Evolutionary conservation across 2,113 vertebrate species (phyloP).

Genomic region (Pholis gunnellus): DNA sequence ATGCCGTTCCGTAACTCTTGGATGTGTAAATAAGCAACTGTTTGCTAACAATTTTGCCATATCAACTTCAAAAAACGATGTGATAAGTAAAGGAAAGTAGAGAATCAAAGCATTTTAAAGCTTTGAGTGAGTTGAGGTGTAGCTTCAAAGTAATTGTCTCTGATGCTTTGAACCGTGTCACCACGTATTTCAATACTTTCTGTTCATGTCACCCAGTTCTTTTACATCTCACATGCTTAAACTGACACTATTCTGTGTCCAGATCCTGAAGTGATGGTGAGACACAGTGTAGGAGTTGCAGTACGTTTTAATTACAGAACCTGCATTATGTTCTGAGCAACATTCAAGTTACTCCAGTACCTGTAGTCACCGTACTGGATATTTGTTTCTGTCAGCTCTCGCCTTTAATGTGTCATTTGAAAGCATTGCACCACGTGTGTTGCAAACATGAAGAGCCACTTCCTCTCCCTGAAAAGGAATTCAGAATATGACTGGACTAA

Average conservation of each 20-base stretch:
- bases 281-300: neutral
- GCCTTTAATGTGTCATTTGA: slow-evolving; percentile 18
- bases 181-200: neutral
- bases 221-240: neutral
- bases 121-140: neutral
- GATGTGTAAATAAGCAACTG: neutral
- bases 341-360: neutral
- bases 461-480: slow-evolving; percentile 54
- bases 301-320: slow-evolving; percentile 1
- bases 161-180: neutral
- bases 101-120: neutral
- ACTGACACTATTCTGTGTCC: neutral
- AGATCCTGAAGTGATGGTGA: neutral
- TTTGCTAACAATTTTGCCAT: no score
- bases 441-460: neutral
- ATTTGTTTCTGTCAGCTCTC: slow-evolving; percentile 7
- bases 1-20: neutral
- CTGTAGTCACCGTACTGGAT: neutral
- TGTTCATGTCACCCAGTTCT: neutral
- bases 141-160: neutral
- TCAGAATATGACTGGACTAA: slow-evolving; percentile 19
- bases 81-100: neutral
- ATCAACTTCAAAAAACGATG: neutral
- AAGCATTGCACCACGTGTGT: neutral
- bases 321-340: neutral